Conservation (phyloP, 2,888 invertebrate species). For the Eueremaeus valkanovi region DNA sequence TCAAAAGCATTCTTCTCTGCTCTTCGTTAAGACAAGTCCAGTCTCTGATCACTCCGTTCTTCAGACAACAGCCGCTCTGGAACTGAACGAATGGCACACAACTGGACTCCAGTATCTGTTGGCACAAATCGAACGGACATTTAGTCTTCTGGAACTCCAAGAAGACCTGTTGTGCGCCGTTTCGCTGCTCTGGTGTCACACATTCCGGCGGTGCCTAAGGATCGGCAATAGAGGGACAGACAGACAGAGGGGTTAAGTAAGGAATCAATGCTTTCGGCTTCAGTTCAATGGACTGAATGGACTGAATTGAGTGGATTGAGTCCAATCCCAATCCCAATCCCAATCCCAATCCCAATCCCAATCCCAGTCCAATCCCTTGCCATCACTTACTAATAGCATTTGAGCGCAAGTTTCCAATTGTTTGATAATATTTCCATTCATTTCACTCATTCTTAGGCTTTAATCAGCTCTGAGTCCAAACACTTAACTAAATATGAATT, state of each 20-base stretch:
- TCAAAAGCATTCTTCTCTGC: constrained; percentile 63
- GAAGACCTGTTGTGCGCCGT: constrained; percentile 74
- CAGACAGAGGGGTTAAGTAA: not conserved
- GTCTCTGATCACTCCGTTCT: constrained; percentile 75
- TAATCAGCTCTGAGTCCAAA: not conserved
- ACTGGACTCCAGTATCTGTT: constrained; percentile 63
- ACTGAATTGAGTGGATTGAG: no score
- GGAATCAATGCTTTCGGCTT: no score
- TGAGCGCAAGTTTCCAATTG: constrained; percentile 41
- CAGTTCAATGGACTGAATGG: no score
- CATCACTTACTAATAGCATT: constrained; percentile 37
- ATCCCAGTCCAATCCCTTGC: no score
- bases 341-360: no score
- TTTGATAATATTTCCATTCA: constrained; percentile 31
- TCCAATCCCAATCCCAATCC: no score
- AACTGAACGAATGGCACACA: constrained; percentile 72
- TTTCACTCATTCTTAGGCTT: not conserved
- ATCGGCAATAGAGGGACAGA: constrained; percentile 4
- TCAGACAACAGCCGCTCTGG: constrained; percentile 77
- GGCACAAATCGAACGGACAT: constrained; percentile 73
- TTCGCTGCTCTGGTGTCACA: constrained; percentile 26
- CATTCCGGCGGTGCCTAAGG: constrained; percentile 38
- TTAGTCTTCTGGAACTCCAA: constrained; percentile 74
- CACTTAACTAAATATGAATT: not conserved
- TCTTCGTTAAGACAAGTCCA: constrained; percentile 69